Evolutionary conservation across 1,140 invertebrate genomes (phyloP), one percentile per base, ranked within the genome.

Genomic region (Drosophila azteca): DNA sequence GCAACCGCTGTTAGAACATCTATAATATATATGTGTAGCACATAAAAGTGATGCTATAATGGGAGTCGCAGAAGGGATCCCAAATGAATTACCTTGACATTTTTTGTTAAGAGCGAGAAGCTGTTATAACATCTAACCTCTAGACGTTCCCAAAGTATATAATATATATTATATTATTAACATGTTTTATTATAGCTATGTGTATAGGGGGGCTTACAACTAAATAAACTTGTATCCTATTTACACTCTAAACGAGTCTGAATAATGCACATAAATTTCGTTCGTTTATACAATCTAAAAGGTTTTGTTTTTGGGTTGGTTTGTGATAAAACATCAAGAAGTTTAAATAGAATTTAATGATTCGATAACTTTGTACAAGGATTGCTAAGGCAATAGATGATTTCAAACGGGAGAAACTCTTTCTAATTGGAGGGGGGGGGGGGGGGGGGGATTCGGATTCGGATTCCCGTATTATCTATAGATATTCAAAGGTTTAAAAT

Each of bases 351-450:
- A 50, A 75, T 75, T 83, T 51, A 62, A 71, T 61, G 74, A 77
- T 50, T 26, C 79, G 79, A 79, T 83, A 79, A 83, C 66, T 76
- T 70, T 79, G 72, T 77, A 84, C 77, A 87, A 39, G 35, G 5
- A 39, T 39, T 68, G 55, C 43, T 64, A 73, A 63, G 69, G 62
- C 64, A 61, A 68, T 55, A 24, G 9, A 65, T 9, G 17, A 50
- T 61, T 15, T 9, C 67, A 55, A 51, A n/a, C n/a, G 26, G 7
- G 24, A 5, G 22, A 44, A 54, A 13, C 52, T 41, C 8, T 26
- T 31, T 31, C 29, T 31, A 31, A 8, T 31, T 31, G 7, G 29
- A 31, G 24, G 5, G 24, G 24, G 24, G 24, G 4, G n/a, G n/a
- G n/a, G n/a, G n/a, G n/a, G n/a, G n/a, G n/a, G n/a, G 17, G 17